Conservation (phyloP, 2,888 invertebrate genomes). For the Troides oblongomaculatus region DNA sequence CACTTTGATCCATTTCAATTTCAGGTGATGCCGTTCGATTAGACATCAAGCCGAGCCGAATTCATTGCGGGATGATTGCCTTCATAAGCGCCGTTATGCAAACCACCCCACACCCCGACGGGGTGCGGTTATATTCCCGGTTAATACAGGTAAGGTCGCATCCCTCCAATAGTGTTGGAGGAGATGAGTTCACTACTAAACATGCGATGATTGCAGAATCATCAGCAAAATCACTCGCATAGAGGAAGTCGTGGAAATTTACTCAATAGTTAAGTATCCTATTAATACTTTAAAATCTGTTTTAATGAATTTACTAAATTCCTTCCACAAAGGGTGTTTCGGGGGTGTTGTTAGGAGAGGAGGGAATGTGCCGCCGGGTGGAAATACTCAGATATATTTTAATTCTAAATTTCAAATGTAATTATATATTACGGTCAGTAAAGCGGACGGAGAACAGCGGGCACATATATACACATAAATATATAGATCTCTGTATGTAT, state of each 20-base stretch:
- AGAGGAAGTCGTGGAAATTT: too few relatives aligned
- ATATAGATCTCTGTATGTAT: not conserved
- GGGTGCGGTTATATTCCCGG: constrained; percentile 4
- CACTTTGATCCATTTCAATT: not conserved
- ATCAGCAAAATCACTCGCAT: too few relatives aligned
- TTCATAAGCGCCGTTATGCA: constrained; percentile 9
- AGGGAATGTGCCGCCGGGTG: too few relatives aligned
- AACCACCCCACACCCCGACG: constrained; percentile 7
- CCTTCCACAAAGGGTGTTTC: too few relatives aligned
- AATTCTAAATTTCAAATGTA: not conserved
- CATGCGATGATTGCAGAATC: too few relatives aligned
- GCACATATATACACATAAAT: not conserved
- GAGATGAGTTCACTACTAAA: too few relatives aligned
- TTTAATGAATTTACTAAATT: too few relatives aligned
- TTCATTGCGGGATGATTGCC: constrained; percentile 4
- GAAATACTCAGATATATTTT: not conserved
- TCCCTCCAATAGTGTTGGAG: not conserved
- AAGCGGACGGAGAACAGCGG: too few relatives aligned
- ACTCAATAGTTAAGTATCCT: too few relatives aligned
- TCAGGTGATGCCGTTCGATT: not conserved
- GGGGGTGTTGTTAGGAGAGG: too few relatives aligned
- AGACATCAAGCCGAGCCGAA: constrained; percentile 3
- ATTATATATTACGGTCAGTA: too few relatives aligned
- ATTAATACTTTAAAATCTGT: too few relatives aligned
- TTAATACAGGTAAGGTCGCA: constrained; percentile 5